Evolutionary conservation across 2,113 vertebrate genomes (phyloP), one percentile per base, ranked within the genome.

Genomic region (Solea solea): DNA sequence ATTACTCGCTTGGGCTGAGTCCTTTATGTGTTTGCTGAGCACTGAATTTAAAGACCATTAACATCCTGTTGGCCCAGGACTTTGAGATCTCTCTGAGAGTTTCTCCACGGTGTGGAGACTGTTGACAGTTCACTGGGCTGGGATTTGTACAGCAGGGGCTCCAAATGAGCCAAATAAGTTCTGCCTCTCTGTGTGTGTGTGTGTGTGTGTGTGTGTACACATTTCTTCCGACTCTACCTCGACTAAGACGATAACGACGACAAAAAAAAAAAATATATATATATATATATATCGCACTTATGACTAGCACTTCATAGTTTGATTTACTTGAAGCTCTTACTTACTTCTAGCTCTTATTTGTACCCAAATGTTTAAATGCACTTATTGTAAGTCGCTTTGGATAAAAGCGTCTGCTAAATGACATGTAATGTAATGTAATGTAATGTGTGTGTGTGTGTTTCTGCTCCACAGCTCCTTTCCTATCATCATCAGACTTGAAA

Each of bases 1-100:
- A 91, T 90, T 81, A 86, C 62, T 48, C 56, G 39, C 83, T 66
- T 74, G 80, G 73, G 80, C 63, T 80, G 78, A 85, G 57, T 76
- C 81, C 74, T 84, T 82, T 83, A 83, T 86, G 82, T 85, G 84
- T 90, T 89, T 89, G 80, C 86, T 85, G 80, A 87, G 86, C 78
- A 78, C 66, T 84, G 82, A 69, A 71, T 86, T 83, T 84, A 88
- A 86, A 86, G 78, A 74, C 69, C 60, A 83, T 90, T 86, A 83
- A 85, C 75, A 84, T 83, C 76, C 56, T 72, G 71, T 76, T 76
- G 55, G 77, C 49, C 78, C 74, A 68, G 81, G 81, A 65, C 48
- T 72, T 61, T 76, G 59, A 80, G 64, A 69, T 59, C 64, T 59
- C 64, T 83, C 54, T 56, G 59, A 73, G 45, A 34, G 34, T 34